These are phyloP conservation scores for Acanthurus lineatus DNA, from an alignment of 2,797 vertebrate species.

Conservation along the genomic window DNA sequence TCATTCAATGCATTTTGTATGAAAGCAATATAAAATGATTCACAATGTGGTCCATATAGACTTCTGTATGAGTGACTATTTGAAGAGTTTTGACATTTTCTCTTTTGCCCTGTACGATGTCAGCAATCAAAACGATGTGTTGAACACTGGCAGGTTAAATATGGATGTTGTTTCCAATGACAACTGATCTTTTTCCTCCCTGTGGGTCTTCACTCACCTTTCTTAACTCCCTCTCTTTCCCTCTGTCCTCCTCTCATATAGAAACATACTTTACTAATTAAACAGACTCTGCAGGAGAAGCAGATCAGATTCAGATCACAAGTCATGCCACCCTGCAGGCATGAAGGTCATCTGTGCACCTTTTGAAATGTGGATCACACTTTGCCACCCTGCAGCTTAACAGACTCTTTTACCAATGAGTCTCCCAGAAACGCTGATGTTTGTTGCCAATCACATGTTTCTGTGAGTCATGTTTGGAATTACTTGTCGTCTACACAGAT, in stretches of 20 bases:
- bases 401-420: conserved; percentile 20
- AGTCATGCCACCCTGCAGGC: background rate
- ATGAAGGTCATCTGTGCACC: conserved; percentile 33
- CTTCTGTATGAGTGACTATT: no score
- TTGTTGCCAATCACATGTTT: conserved; percentile 26
- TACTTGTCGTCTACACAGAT: conserved; percentile 29
- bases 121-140: no score
- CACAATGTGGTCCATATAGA: no score
- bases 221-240: background rate
- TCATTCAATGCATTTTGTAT: no score
- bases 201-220: conserved; percentile 27
- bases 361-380: conserved; percentile 34
- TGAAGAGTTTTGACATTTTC: no score
- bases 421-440: conserved; percentile 14
- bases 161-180: conserved; percentile 51
- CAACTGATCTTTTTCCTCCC: conserved; percentile 36
- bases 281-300: background rate
- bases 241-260: background rate
- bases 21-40: no score
- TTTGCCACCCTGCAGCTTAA: conserved; percentile 2
- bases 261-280: background rate
- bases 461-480: conserved; percentile 37
- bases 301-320: conserved; percentile 32
- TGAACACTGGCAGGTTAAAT: conserved; percentile 34
- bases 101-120: no score